Base-by-base conservation (phyloP, 2,113 vertebrate species). In the Lophura nycthemera region DNA sequence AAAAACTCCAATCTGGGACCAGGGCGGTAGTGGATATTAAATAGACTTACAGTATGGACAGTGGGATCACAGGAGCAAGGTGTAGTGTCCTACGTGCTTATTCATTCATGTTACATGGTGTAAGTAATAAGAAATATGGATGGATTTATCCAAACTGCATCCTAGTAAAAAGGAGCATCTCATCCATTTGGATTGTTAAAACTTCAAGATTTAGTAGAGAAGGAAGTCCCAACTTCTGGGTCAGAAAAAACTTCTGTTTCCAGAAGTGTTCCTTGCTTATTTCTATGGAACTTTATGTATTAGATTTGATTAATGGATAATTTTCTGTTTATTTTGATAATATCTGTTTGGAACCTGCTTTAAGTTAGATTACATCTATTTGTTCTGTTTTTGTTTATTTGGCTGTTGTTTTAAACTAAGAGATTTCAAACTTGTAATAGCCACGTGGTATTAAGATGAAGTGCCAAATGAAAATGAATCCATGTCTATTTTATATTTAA, bases 21-120 rank as follows among this genome's bases (percentile, higher is more conserved):
- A 24, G 36, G 25, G 16, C 0, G 0, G 13, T 47, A 13, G 36
- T 17, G n/a, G 12, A 29, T 36, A 17, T 42, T 60, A 47, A 48
- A 66, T 61, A 66, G 10, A 25, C 30, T 27, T 66, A 24, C 48
- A n/a, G 4, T 52, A 8, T 48, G 34, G 18, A 38, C 30, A 60
- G 13, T 29, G 52, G n/a, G n/a, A 27, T 71, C 25, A 38, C 47
- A 48, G 40, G 22, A 69, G 48, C 6, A 47, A 18, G 10, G 8
- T 13, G 10, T 32, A 36, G 20, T 27, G 19, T 70, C 57, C 45
- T 45, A 22, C 2, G 13, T 82, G 40, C 57, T 50, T 43, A 65
- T 60, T 83, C 40, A 71, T 60, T 74, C 20, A 34, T 32, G 42
- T 76, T 71, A 72, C 34, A 20, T 45, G 10, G 34, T 48, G 5